These are phyloP conservation scores for Hydrolagus colliei DNA, from an alignment of 2,797 vertebrate genomes.

Conservation along the genomic window DNA sequence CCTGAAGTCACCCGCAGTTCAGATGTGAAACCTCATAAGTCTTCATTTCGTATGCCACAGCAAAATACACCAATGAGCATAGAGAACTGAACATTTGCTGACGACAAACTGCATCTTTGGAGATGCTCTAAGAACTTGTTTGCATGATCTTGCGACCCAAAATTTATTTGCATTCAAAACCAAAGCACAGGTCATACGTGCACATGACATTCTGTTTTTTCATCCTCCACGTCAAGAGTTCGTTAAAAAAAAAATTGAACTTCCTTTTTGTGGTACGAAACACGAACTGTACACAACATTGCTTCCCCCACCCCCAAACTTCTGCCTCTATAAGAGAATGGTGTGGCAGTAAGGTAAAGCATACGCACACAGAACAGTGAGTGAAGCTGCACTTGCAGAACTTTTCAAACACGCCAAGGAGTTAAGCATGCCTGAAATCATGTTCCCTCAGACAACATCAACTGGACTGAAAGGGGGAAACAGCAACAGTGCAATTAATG, in stretches of 20 bases:
- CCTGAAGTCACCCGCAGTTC: too few species aligned
- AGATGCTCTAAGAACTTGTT: not conserved
- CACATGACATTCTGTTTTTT: not conserved
- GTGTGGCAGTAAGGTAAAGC: not conserved
- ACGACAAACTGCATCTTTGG: too few species aligned
- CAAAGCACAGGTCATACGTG: not conserved
- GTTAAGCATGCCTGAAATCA: slow-evolving; percentile 52
- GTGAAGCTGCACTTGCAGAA: slow-evolving; percentile 32
- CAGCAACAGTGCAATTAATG: slow-evolving; percentile 35
- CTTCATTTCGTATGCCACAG: too few species aligned
- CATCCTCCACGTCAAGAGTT: not conserved
- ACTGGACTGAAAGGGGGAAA: slow-evolving; percentile 44
- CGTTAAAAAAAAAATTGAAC: not conserved
- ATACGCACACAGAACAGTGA: slow-evolving; percentile 38
- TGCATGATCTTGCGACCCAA: slow-evolving; percentile 13
- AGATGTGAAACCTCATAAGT: too few species aligned
- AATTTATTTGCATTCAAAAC: not conserved
- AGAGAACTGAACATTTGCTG: too few species aligned
- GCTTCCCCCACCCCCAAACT: slow-evolving; percentile 34
- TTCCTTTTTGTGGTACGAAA: slow-evolving; percentile 17
- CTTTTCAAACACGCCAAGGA: not conserved
- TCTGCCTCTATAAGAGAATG: slow-evolving; percentile 35
- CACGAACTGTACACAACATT: slow-evolving; percentile 43
- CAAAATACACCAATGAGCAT: too few species aligned
- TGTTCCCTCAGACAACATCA: slow-evolving; percentile 45